Evolutionary conservation across 2,888 invertebrate genomes (phyloP), one percentile per base, ranked within the genome.

Genomic region (Seladonia tumulorum): DNA sequence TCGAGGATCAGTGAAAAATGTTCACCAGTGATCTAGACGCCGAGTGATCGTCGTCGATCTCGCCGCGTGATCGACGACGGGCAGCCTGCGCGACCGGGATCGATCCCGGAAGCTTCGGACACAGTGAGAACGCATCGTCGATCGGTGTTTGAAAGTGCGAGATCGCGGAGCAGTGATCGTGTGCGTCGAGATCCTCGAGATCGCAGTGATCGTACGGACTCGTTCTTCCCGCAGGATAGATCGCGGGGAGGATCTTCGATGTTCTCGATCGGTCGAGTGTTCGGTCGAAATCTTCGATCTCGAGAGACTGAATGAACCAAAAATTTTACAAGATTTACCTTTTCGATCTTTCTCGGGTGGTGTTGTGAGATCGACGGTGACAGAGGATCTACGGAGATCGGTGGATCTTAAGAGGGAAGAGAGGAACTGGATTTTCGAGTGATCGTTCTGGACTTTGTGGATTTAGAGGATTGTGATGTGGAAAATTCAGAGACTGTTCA

Each of bases 121-220:
- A 74, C 57, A 60, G 85, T 75, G 84, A 80, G 71, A 81, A 72
- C 60, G 78, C 35, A 82, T 76, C 72, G 66, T 39, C 66, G 81
- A 77, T 60, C 77, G 49, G 90, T 89, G 88, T 81, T 88, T 79
- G 72, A 81, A 82, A 90, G 90, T 89, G 89, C 76, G 18, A 39
- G 39, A 45, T 80, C 76, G 86, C 63, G 81, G 5, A 68, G 29
- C 73, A 90, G 89, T 89, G 90, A 76, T 66, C 83, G 76, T 84
- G 87, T 68, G 63, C 68, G 79, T 85, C 82, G 45, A 85, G 85
- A 78, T 78, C 68, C 74, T 25, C 73, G 39, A 53, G 57, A 76
- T 77, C 76, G 66, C 63, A 66, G 75, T 82, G 82, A 74, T 72
- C 68, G 70, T 53, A 83, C 77, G 79, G 82, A 81, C 47, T 79